Conservation (phyloP, 2,797 vertebrate genomes). For the Morus bassanus region DNA sequence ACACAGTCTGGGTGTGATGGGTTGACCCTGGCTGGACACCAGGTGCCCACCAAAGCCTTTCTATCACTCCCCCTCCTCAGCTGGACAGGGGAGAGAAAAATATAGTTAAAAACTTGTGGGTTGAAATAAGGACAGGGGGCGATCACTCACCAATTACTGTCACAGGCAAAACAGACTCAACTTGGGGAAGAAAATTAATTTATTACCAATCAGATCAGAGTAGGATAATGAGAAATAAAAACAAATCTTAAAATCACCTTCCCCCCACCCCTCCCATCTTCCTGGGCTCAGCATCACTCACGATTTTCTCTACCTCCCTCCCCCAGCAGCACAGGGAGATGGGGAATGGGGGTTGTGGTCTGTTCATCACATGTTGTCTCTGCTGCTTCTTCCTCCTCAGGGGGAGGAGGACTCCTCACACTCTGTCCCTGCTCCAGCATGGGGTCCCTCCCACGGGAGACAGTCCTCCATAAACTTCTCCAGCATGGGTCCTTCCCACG, state of each 20-base stretch:
- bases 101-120: not conserved
- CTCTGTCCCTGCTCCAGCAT: not conserved
- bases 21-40: not conserved
- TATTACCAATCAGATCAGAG: not conserved
- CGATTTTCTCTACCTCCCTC: not conserved
- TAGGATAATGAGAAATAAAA: not conserved
- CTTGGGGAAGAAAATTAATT: not conserved
- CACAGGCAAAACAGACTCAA: not conserved
- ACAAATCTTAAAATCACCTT: not conserved
- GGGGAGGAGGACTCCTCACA: not conserved
- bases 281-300: not conserved
- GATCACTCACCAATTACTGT: not conserved
- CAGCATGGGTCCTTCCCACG: not conserved
- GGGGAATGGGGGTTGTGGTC: not conserved
- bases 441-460: not conserved
- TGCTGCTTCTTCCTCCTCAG: not conserved
- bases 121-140: not conserved
- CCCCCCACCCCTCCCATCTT: not conserved
- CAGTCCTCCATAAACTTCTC: not conserved
- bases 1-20: not conserved
- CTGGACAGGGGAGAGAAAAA: not conserved
- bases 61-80: not conserved
- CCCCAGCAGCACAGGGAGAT: not conserved
- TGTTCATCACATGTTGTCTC: not conserved
- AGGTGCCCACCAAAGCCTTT: not conserved